Conservation (phyloP, 1,140 invertebrate species). For the Helicoverpa zea region DNA sequence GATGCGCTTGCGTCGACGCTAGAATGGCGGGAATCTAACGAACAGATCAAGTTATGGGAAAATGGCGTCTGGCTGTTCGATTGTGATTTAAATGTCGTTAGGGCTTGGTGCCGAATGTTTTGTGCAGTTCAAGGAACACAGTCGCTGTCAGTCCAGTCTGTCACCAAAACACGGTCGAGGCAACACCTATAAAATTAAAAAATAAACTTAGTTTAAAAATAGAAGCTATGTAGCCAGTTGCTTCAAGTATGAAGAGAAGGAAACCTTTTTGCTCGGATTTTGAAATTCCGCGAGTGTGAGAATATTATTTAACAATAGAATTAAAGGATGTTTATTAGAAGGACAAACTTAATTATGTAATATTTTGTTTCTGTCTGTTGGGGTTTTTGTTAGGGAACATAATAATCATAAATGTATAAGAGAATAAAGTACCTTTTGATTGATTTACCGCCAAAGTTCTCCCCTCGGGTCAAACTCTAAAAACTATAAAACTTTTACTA, state of each 20-base stretch:
- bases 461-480: slow-evolving; percentile 42
- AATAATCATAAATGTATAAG: not conserved
- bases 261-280: slow-evolving; percentile 28
- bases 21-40: slow-evolving; percentile 71
- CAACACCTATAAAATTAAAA: not conserved
- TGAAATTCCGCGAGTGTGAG: slow-evolving; percentile 14
- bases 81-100: slow-evolving; percentile 40
- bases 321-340: not conserved
- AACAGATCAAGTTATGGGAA: slow-evolving; percentile 36
- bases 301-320: slow-evolving; percentile 4
- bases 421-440: not conserved
- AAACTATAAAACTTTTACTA: slow-evolving; percentile 71
- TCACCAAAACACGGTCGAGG: not conserved
- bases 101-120: not conserved
- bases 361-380: not conserved
- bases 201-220: not conserved
- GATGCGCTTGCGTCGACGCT: slow-evolving; percentile 65
- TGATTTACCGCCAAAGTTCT: not conserved
- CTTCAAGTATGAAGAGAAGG: not conserved
- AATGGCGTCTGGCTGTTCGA: slow-evolving; percentile 6
- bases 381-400: not conserved
- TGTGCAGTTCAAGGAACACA: no score
- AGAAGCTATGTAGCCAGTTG: not conserved
- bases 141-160: no score
- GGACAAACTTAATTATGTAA: not conserved